Percentiles rank a stretch among this genome's conserved stretches.
phyloP scores from a whole-genome alignment of 1,140 invertebrate genomes.

The Drosophila erecta region DNA sequence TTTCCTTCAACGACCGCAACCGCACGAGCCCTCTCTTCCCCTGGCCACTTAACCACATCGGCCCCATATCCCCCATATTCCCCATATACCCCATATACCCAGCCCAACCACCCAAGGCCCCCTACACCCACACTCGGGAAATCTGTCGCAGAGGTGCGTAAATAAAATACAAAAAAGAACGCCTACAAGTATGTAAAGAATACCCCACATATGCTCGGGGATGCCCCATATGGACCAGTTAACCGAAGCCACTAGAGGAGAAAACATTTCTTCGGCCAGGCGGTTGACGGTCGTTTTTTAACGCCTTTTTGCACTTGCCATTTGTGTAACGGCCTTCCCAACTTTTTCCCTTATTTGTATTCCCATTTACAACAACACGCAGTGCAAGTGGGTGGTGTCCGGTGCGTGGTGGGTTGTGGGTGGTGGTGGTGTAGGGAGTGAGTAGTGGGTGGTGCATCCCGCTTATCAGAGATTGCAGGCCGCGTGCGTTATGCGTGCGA shows the following conservation, averaged over 20 bases:
- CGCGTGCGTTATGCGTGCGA: constrained; percentile 63
- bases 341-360: constrained; percentile 51
- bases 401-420: neutral
- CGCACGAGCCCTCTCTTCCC: constrained; percentile 41
- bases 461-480: constrained; percentile 64
- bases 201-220: constrained; percentile 70
- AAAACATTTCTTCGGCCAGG: constrained; percentile 35
- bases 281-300: constrained; percentile 55
- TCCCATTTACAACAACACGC: constrained; percentile 67
- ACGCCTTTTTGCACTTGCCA: constrained; percentile 74
- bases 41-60: constrained; percentile 59
- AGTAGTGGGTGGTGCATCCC: constrained; percentile 33
- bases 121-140: neutral
- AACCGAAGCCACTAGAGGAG: constrained; percentile 45
- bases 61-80: neutral
- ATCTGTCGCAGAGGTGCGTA: constrained; percentile 61
- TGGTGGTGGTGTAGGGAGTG: neutral
- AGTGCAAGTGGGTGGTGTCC: neutral
- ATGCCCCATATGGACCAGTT: constrained; percentile 71
- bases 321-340: constrained; percentile 68
- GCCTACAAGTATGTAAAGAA: constrained; percentile 78
- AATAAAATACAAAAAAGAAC: constrained; percentile 67
- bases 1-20: constrained; percentile 74
- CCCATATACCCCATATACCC: constrained; percentile 10
- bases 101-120: neutral